Percentiles rank a stretch among this genome's conserved stretches.
These are phyloP conservation scores for Myoxocephalus aenaeus DNA, from an alignment of 2,797 vertebrate species.

Conservation along the genomic window DNA sequence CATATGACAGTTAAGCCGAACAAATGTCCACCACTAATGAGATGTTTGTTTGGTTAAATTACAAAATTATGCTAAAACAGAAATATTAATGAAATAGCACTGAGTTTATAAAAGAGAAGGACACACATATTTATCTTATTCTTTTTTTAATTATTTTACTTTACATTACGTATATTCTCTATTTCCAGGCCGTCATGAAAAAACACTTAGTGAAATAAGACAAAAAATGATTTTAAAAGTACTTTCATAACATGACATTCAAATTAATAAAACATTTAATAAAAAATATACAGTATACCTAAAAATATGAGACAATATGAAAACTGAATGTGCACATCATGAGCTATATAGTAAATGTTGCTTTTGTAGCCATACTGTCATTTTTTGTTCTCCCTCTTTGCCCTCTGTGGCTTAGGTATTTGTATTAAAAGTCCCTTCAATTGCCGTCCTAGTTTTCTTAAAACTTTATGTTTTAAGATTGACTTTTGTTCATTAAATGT, in stretches of 20 bases:
- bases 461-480: neutral
- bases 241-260: neutral
- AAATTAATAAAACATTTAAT: neutral
- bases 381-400: neutral
- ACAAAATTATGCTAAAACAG: no score
- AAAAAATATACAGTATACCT: no score
- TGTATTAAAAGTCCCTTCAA: no score
- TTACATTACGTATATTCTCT: neutral
- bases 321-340: neutral
- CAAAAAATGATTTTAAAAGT: neutral
- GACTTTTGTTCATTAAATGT: slow-evolving; percentile 71
- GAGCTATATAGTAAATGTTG: neutral
- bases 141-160: no score
- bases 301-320: neutral
- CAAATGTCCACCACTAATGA: neutral
- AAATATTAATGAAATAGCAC: no score
- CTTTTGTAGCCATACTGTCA: neutral
- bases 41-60: no score
- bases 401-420: neutral
- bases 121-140: neutral
- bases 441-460: no score
- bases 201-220: no score
- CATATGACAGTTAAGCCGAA: neutral
- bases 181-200: neutral
- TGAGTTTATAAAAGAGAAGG: neutral